A percentile compares a stretch with the other conserved stretches of the same genome.
These are phyloP conservation scores for Phaenicophaeus curvirostris DNA, from an alignment of 2,797 vertebrate genomes.

Conservation along the genomic window DNA sequence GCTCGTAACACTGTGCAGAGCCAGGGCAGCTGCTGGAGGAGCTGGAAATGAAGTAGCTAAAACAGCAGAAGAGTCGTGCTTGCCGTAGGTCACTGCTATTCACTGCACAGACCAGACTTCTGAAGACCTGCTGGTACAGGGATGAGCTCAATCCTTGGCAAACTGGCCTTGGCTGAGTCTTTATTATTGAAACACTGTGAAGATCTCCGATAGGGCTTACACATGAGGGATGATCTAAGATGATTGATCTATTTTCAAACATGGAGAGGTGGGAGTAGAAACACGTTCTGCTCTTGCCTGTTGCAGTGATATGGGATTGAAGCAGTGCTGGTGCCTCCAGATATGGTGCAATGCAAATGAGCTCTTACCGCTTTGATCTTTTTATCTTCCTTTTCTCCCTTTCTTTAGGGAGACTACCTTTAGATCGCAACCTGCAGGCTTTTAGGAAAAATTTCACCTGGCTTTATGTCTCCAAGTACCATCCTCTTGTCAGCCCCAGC, in stretches of 20 bases:
- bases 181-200: not conserved
- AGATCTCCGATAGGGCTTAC: slow-evolving; percentile 5
- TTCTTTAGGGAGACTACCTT: slow-evolving; percentile 25
- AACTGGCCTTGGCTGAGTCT: not conserved
- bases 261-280: slow-evolving; percentile 57
- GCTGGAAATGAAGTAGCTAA: not conserved
- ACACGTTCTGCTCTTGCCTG: slow-evolving; percentile 43
- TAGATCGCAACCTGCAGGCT: slow-evolving; percentile 48
- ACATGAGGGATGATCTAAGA: slow-evolving; percentile 17
- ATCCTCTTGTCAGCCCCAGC: not conserved
- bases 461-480: slow-evolving; percentile 3
- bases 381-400: slow-evolving; percentile 55
- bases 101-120: not conserved
- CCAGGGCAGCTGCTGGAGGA: fast-evolving
- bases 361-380: slow-evolving; percentile 42
- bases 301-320: not conserved
- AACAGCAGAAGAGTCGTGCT: fast-evolving
- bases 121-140: not conserved
- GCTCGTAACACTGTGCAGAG: fast-evolving
- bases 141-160: not conserved
- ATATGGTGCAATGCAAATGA: slow-evolving; percentile 48
- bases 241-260: slow-evolving; percentile 54
- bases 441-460: slow-evolving; percentile 20
- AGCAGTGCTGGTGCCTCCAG: slow-evolving; percentile 45
- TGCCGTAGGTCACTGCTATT: not conserved